These are phyloP conservation scores for Chaetura pelagica DNA, from an alignment of 2,113 vertebrate genomes.

Conservation along the genomic window DNA sequence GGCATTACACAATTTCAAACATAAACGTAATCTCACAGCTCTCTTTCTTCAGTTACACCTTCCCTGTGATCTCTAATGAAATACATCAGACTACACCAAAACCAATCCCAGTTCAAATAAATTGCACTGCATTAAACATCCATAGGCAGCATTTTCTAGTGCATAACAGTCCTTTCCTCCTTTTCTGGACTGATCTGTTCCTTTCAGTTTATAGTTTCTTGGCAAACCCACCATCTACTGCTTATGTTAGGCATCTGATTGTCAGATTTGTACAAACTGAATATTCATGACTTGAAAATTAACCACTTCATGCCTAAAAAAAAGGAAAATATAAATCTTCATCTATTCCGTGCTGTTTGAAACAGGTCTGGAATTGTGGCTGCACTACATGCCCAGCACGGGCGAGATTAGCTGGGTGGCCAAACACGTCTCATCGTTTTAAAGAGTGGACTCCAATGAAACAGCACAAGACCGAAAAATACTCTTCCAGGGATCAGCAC, in stretches of 20 bases:
- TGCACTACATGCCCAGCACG: not conserved
- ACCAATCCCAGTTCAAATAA: constrained; percentile 46
- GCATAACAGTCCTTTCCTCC: constrained; percentile 58
- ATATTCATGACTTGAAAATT: constrained; percentile 81
- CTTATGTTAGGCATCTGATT: constrained; percentile 82
- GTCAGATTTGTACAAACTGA: constrained; percentile 79
- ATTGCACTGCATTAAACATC: constrained; percentile 58
- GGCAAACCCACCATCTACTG: constrained; percentile 77
- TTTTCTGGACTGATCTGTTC: constrained; percentile 78
- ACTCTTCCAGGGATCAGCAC: not conserved
- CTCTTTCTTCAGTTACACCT: constrained; percentile 19
- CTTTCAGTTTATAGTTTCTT: constrained; percentile 79
- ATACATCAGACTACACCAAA: constrained; percentile 26
- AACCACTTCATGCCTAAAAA: constrained; percentile 75
- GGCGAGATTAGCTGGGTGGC: not conserved
- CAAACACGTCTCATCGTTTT: not conserved
- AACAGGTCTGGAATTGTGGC: not conserved
- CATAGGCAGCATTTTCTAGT: constrained; percentile 34
- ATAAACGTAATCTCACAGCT: constrained; percentile 53
- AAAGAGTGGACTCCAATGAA: constrained; percentile 52
- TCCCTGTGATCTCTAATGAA: constrained; percentile 51
- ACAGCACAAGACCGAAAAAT: not conserved
- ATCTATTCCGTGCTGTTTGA: not conserved
- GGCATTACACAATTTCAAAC: constrained; percentile 35
- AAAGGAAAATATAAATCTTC: constrained; percentile 6